A percentile compares a stretch with the other conserved stretches of the same genome.
These are phyloP conservation scores for Caenorhabditis imperialis DNA, from an alignment of 2,888 invertebrate species.

Conservation along the genomic window DNA sequence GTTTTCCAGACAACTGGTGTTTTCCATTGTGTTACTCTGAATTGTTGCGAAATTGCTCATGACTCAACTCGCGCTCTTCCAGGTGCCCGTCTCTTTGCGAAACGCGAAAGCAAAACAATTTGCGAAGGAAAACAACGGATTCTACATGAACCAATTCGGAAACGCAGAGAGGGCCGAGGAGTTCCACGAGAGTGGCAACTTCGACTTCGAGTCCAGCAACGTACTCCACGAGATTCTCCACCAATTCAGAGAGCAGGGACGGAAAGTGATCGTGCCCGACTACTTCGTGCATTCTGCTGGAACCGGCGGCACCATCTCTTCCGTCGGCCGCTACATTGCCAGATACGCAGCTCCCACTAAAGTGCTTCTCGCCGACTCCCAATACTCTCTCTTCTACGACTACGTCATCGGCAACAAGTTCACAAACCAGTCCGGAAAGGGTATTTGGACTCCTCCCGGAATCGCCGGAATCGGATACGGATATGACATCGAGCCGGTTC, in stretches of 20 bases:
- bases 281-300: conserved; percentile 73
- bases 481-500: conserved; percentile 63
- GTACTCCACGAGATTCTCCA: conserved; percentile 71
- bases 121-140: conserved; percentile 64
- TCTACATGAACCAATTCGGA: conserved; percentile 73
- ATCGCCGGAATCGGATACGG: conserved; percentile 74
- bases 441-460: conserved; percentile 69
- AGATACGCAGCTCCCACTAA: conserved; percentile 66
- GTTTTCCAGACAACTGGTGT: too few relatives aligned
- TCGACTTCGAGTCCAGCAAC: conserved; percentile 65
- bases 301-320: conserved; percentile 72
- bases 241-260: conserved; percentile 54
- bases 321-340: conserved; percentile 71
- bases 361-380: conserved; percentile 70
- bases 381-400: conserved; percentile 72
- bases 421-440: conserved; percentile 65
- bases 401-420: conserved; percentile 68
- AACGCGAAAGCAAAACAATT: conserved; percentile 53
- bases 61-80: conserved; percentile 9
- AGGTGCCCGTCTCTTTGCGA: conserved; percentile 43
- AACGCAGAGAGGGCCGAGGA: conserved; percentile 73
- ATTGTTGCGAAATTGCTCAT: neutral
- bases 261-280: conserved; percentile 55
- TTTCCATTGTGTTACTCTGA: too few relatives aligned
- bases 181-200: conserved; percentile 70